Base-by-base conservation (phyloP, 2,888 invertebrate genomes). In the Melieria crassipennis region DNA sequence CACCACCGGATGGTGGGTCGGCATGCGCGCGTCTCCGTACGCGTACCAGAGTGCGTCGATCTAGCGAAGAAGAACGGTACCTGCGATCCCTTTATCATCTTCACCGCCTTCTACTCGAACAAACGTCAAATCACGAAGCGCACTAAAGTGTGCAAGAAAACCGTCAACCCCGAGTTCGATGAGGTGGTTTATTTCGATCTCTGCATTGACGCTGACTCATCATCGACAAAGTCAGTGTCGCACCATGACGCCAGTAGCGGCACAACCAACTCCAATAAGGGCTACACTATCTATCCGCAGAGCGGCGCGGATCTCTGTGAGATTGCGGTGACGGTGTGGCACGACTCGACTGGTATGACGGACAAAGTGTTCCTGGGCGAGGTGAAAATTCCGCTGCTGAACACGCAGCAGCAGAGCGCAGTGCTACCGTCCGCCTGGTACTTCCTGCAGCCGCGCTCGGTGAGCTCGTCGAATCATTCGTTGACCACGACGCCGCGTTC, bases 281-380 rank as follows among this genome's bases (percentile, higher is more conserved):
- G 89, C 47, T 91, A 90, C 82, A 88, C 89, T 80, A 90, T 91
- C 79, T 87, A 85, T 75, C 88, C 88, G 46, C 82, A 88, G 45
- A 89, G 89, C 76, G 90, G 90, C 72, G 91, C 92, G 72, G 93
- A 94, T 87, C 92, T 94, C 79, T 92, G 91, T 82, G 94, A 94
- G 86, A 90, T 94, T 80, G 90, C 93, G 77, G 92, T 96, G 75
- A 92, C 94, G 11, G 88, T 96, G 74, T 96, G 94, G 94, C 97
- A 97, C 85, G 94, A 95, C 80, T 90, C 90, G 52, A 89, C 92
- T n/a, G 91, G 92, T 42, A 90, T 91, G 86, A 81, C 84, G 50
- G 92, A 94, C 74, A 93, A 94, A 79, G 92, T 94, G 73, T 97
- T 96, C 87, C 91, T 97, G 52, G 97, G 97, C 30, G 96, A 97